Conservation (phyloP, 2,113 vertebrate genomes). For the Sander lucioperca region DNA sequence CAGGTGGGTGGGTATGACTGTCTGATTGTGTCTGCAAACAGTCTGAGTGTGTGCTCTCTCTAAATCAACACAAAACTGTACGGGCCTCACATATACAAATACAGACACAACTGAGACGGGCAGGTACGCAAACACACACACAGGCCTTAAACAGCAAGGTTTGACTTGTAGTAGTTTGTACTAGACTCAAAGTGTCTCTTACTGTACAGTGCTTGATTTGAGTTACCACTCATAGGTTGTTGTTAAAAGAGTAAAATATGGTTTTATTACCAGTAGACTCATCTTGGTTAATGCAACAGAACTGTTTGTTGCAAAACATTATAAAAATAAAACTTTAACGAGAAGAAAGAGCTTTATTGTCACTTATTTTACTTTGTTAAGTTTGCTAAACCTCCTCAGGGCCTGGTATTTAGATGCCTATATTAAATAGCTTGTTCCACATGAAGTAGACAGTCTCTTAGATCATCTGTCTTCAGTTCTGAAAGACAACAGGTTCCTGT, state of each 20-base stretch:
- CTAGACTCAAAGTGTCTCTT: neutral
- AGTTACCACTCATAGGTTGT: neutral
- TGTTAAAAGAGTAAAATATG: neutral
- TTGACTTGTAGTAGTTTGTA: neutral
- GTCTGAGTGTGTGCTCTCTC: neutral
- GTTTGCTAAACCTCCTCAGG: neutral
- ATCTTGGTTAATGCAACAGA: neutral
- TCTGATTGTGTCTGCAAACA: neutral
- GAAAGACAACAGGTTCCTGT: neutral
- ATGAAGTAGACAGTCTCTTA: neutral
- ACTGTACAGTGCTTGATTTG: neutral
- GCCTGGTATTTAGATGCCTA: neutral
- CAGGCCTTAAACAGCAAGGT: neutral
- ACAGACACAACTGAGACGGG: neutral
- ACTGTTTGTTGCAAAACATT: neutral
- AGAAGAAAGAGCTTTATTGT: neutral
- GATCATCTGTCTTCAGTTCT: neutral
- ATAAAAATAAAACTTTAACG: neutral
- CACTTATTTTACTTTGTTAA: neutral
- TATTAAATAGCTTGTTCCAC: neutral
- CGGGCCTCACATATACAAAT: neutral
- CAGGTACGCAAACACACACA: neutral
- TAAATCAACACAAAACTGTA: neutral
- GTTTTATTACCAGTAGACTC: neutral
- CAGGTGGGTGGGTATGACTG: constrained; percentile 83